Evolutionary conservation across 2,797 vertebrate species (phyloP), one percentile per base, ranked within the genome.

Genomic region (Labeo calbasu): DNA sequence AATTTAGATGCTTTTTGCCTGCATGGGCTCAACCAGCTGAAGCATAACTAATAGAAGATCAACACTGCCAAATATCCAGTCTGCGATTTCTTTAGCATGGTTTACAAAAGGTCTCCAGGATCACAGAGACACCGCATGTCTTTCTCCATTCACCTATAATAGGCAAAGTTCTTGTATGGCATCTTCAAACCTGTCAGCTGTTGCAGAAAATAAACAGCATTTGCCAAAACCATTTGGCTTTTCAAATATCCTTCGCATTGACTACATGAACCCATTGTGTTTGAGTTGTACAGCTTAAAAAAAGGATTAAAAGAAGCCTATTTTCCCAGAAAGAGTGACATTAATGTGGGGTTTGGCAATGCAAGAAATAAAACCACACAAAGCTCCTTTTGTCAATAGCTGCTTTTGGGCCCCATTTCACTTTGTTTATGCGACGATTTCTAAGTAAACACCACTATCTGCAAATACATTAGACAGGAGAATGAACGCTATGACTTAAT

Each of bases 11-110:
- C 14, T 80, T 66, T 84, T 40, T 1, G 32, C 32, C 32, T n/a
- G 32, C 57, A 40, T 28, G 48, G 32, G 70, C 46, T 72, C 43
- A 46, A 72, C 59, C 77, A 75, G 28, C 70, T 79, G 59, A 85
- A 80, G 69, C 59, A 48, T 50, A 85, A 85, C 70, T 80, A 85
- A 85, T 85, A 71, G 77, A 75, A 85, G 70, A 73, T 75, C 69
- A 85, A 53, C 46, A 53, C 51, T 43, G 55, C 53, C 51, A 59
- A 68, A 48, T 19, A 69, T 17, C 61, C 25, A 50, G 17, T 65
- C 23, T 70, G 68, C 5, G 7, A 32, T 78, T 50, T 78, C 23
- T 63, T 79, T 66, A n/a, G 46, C 43, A 55, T 57, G 19, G 13
- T 19, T 76, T 40, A 76, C 32, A 28, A 50, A 78, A 78, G 77